Evolutionary conservation across 2,888 invertebrate genomes (phyloP).

Genomic region (Scaptomyza caliginosa): DNA sequence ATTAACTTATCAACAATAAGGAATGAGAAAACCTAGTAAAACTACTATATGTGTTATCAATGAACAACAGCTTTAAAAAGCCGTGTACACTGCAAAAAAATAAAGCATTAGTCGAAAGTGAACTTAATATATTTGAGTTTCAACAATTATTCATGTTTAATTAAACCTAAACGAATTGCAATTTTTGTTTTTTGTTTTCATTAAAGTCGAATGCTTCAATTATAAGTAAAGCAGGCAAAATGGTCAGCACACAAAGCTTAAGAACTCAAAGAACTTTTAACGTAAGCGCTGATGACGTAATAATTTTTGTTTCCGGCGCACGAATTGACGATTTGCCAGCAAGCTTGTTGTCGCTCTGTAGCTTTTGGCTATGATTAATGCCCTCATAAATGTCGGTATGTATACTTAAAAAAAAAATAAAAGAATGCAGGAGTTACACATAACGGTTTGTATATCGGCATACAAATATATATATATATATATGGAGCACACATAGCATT

Average conservation of each 20-base stretch:
- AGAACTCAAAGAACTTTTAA: slow-evolving; percentile 24
- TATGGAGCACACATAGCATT: not conserved
- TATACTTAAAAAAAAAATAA: slow-evolving; percentile 1
- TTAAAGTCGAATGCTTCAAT: slow-evolving; percentile 7
- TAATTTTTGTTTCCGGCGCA: slow-evolving; percentile 36
- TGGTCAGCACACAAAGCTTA: slow-evolving; percentile 19
- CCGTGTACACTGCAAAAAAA: not conserved
- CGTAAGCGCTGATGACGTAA: slow-evolving; percentile 39
- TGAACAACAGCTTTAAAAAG: slow-evolving; percentile 11
- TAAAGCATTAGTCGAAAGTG: too few relatives aligned
- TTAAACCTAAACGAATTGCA: slow-evolving; percentile 13
- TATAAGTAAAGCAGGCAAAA: slow-evolving; percentile 1
- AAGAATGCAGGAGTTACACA: slow-evolving; percentile 7
- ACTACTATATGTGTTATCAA: slow-evolving; percentile 11
- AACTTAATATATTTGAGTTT: not conserved
- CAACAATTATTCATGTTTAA: slow-evolving; percentile 8
- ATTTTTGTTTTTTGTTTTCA: slow-evolving; percentile 8
- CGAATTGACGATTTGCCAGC: slow-evolving; percentile 28
- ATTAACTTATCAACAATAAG: slow-evolving; percentile 20
- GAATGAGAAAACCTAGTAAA: slow-evolving; percentile 5
- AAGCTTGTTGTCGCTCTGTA: slow-evolving; percentile 16
- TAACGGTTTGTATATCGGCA: too few relatives aligned
- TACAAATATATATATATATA: not conserved
- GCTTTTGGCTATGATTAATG: slow-evolving; percentile 54
- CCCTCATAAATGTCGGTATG: slow-evolving; percentile 8